Conservation (phyloP, 2,797 vertebrate genomes). For the Anolis apletophallus region DNA sequence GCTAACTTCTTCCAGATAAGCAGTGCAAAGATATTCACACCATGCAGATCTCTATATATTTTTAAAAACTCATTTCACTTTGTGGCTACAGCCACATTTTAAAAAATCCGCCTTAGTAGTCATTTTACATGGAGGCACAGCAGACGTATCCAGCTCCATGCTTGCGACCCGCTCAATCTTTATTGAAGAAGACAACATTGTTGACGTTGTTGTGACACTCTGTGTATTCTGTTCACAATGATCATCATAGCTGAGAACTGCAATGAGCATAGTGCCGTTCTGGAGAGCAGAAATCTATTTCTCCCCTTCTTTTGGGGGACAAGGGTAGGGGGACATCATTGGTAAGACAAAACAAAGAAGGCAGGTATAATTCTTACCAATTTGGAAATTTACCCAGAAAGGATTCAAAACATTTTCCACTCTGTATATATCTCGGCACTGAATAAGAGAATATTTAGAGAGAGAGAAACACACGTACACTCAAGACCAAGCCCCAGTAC, state of each 20-base stretch:
- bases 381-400: not conserved
- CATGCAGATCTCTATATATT: not conserved
- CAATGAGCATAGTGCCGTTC: not conserved
- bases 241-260: not conserved
- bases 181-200: not conserved
- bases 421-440: not conserved
- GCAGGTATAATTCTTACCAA: not conserved
- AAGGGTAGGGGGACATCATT: no score
- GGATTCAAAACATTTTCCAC: not conserved
- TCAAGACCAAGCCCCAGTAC: no score
- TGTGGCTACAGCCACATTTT: not conserved
- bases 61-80: not conserved
- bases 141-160: not conserved
- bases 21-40: not conserved
- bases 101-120: not conserved
- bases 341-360: not conserved
- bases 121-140: not conserved
- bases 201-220: not conserved
- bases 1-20: not conserved
- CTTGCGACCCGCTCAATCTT: not conserved
- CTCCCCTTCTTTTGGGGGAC: no score
- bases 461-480: no score
- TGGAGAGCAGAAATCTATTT: not conserved
- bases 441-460: no score
- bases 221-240: not conserved